Conservation (phyloP, 2,888 invertebrate genomes). For the Polydrusus cervinus region DNA sequence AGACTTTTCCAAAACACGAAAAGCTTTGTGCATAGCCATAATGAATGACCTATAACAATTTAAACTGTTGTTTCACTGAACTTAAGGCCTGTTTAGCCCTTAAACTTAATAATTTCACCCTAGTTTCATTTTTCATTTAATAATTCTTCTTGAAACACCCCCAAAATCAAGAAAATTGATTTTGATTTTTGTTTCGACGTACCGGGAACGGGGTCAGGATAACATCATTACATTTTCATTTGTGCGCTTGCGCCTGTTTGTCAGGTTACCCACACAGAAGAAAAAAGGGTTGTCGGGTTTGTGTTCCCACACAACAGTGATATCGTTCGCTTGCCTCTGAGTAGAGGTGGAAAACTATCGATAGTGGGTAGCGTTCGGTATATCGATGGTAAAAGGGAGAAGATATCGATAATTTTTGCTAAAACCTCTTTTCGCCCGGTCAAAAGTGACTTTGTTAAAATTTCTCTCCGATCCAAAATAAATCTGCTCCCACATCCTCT, state of each 20-base stretch:
- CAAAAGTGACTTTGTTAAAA: no score
- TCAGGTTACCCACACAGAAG: constrained; percentile 17
- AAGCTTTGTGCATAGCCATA: constrained; percentile 95
- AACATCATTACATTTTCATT: neutral
- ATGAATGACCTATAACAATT: constrained; percentile 65
- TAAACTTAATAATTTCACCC: constrained; percentile 4
- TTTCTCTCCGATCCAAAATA: no score
- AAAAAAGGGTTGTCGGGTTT: no score
- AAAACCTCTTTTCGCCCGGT: no score
- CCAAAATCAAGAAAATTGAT: constrained; percentile 31
- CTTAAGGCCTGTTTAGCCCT: constrained; percentile 25
- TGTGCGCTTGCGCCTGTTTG: constrained; percentile 23
- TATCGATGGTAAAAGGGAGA: no score
- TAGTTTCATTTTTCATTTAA: constrained; percentile 32
- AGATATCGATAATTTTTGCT: no score
- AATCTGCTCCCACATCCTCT: no score
- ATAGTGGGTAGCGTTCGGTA: no score
- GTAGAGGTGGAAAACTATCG: no score
- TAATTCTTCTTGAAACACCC: constrained; percentile 31
- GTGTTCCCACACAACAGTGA: no score
- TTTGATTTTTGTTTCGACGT: constrained; percentile 10
- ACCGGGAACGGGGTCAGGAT: constrained; percentile 4
- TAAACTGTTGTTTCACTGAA: constrained; percentile 1
- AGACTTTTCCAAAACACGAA: constrained; percentile 91
- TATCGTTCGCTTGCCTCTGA: no score